These are phyloP conservation scores for Girardia tigrina DNA, from an alignment of 2,888 invertebrate genomes.

Conservation along the genomic window DNA sequence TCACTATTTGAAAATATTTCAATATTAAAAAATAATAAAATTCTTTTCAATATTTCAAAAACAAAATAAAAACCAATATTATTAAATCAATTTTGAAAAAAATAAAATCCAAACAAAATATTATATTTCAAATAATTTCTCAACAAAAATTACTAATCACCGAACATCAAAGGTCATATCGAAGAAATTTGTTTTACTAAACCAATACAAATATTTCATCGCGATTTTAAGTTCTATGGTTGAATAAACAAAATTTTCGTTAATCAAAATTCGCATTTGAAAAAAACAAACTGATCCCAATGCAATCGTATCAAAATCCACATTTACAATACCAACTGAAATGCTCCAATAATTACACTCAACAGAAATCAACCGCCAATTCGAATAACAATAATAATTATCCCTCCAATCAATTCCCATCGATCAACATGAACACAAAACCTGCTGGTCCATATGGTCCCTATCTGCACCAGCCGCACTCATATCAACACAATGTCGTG, in stretches of 20 bases:
- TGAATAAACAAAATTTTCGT: background rate
- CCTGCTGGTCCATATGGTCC: background rate
- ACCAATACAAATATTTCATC: background rate
- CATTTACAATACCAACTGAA: background rate
- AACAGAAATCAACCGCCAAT: too few species aligned
- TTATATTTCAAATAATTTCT: too few species aligned
- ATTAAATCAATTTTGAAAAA: too few species aligned
- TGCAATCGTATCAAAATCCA: constrained; percentile 6
- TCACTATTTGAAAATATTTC: too few species aligned
- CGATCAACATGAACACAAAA: background rate
- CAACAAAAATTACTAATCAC: too few species aligned
- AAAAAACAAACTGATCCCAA: background rate
- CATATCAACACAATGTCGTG: background rate
- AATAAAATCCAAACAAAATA: too few species aligned
- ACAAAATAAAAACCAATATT: too few species aligned
- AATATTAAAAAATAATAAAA: too few species aligned
- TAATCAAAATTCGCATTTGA: background rate
- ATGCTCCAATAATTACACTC: too few species aligned
- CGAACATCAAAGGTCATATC: constrained; percentile 4
- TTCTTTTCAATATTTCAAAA: too few species aligned
- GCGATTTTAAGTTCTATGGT: constrained; percentile 23
- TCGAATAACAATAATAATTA: constrained; percentile 8
- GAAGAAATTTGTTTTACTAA: background rate
- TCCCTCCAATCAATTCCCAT: too few species aligned
- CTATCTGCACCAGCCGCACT: too few species aligned